Evolutionary conservation across 2,113 vertebrate genomes (phyloP).

Genomic region (Saimiri boliviensis): DNA sequence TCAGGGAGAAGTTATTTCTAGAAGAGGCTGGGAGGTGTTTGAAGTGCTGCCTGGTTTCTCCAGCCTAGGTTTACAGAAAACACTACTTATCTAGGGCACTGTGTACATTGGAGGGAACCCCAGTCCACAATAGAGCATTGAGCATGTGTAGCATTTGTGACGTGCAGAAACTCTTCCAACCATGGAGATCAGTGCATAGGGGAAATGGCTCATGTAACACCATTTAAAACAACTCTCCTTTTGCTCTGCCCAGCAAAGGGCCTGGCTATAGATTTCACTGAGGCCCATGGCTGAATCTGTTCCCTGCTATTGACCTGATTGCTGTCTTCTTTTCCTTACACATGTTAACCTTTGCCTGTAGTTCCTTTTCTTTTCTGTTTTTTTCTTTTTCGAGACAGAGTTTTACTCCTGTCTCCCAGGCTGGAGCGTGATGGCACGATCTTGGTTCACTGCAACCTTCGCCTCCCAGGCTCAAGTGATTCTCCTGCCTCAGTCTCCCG

Average conservation of each 20-base stretch:
- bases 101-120: neutral
- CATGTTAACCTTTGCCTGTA: neutral
- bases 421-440: too few relatives aligned
- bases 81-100: neutral
- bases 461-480: too few relatives aligned
- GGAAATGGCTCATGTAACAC: neutral
- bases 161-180: neutral
- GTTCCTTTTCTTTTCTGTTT: neutral
- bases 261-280: neutral
- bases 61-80: constrained; percentile 29
- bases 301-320: neutral
- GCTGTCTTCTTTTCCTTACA: neutral
- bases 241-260: too few relatives aligned
- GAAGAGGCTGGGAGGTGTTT: constrained; percentile 39
- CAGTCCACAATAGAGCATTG: neutral
- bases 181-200: neutral
- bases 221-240: neutral
- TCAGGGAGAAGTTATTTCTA: constrained; percentile 56
- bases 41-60: constrained; percentile 31
- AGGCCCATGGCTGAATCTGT: neutral
- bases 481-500: too few relatives aligned
- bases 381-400: neutral
- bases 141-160: neutral
- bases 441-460: too few relatives aligned
- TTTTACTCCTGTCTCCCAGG: too few relatives aligned